Evolutionary conservation across 2,797 vertebrate genomes (phyloP), one percentile per base, ranked within the genome.

Genomic region (Sebastes iracundus): DNA sequence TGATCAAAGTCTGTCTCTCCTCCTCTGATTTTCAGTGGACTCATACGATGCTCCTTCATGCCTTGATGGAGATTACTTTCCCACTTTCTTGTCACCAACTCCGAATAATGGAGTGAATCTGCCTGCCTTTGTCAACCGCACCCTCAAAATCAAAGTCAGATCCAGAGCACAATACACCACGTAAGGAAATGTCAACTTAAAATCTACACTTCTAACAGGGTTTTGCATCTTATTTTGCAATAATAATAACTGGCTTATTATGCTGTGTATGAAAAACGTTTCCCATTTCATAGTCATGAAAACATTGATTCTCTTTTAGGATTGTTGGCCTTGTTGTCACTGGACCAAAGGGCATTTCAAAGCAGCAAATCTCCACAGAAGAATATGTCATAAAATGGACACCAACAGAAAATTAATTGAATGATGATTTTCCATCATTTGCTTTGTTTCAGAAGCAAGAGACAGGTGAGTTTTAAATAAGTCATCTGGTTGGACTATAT

Each of bases 351-450:
- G 88, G 90, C 18, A 79, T 87, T 75, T 76, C 63, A 18, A 88
- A 80, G 68, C 20, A 46, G 0, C 68, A 1, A 8, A 64, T 32
- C 70, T 52, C 75, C 11, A 8, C 23, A 3, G 84, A 53, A 0
- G 60, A 85, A 28, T 86, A 72, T 38, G 1, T 66, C 6, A 82
- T 92, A 5, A 78, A 73, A 65, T 94, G 92, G 92, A 93, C 78
- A 20, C 90, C 91, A 52, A 81, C 27, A 12, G 35, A 73, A 2
- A 32, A 83, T 22, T 49, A 90, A 9, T 5, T 77, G 30, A 60
- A 81, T 25, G 77, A 85, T 2, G 75, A 93, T 60, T 76, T 91
- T 46, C 79, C 90, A 30, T 30, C 13, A 65, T 94, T 61, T 94
- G 92, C 67, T 94, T 93, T 23, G 22, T 85, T 28, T 88, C 76